phyloP scores from a whole-genome alignment of 2,797 vertebrate species.

The Morelia viridis region DNA sequence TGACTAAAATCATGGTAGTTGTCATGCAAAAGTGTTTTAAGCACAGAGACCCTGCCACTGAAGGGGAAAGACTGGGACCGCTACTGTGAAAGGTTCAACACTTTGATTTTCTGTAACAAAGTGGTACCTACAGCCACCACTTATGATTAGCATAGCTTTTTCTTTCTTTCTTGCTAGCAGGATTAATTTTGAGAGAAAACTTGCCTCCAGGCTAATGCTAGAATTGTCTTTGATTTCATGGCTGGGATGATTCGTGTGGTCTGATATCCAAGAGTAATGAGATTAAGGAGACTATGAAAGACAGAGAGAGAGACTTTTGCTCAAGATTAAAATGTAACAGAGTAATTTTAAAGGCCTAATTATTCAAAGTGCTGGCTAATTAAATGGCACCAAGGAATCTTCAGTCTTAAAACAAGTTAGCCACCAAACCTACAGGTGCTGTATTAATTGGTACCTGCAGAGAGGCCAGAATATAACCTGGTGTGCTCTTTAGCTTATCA shows the following conservation, averaged over 20 bases:
- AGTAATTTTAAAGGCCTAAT: slow-evolving; percentile 42
- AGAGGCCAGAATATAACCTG: not conserved
- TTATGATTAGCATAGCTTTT: slow-evolving; percentile 55
- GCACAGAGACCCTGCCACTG: not conserved
- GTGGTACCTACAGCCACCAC: slow-evolving; percentile 33
- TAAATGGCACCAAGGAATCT: slow-evolving; percentile 2
- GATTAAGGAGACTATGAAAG: slow-evolving; percentile 65
- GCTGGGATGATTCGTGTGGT: slow-evolving; percentile 53
- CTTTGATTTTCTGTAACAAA: slow-evolving; percentile 36
- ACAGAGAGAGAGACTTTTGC: slow-evolving; percentile 34
- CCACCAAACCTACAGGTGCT: not conserved
- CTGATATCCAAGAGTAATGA: slow-evolving; percentile 60
- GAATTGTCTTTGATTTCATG: slow-evolving; percentile 67
- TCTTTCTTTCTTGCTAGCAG: slow-evolving; percentile 56
- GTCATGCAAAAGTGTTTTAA: not conserved
- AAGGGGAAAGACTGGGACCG: not conserved
- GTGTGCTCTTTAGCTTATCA: not conserved
- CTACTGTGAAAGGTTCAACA: not conserved
- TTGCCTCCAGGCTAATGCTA: slow-evolving; percentile 51
- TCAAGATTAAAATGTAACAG: slow-evolving; percentile 43
- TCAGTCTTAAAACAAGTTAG: not conserved
- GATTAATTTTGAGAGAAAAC: slow-evolving; percentile 58
- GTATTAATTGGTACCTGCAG: not conserved
- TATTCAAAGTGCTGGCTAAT: slow-evolving; percentile 16
- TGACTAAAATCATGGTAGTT: not conserved